Conservation (phyloP, 2,113 vertebrate genomes). For the Ondatra zibethicus region DNA sequence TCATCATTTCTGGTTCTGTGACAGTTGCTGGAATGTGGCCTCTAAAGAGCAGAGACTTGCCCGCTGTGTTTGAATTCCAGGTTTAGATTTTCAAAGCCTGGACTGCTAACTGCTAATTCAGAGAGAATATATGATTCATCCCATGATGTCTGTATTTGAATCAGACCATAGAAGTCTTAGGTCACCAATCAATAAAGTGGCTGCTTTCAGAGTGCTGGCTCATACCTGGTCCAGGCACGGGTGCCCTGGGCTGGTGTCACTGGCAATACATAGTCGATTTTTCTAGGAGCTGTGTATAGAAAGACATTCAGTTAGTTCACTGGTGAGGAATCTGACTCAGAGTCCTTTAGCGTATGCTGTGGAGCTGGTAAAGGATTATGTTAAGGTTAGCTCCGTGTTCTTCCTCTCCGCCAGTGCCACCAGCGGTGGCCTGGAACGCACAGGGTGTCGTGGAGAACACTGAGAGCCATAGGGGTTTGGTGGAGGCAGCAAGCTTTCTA, state of each 20-base stretch:
- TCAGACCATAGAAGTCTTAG: not conserved
- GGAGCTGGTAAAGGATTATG: not conserved
- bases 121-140: not conserved
- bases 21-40: not conserved
- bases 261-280: not conserved
- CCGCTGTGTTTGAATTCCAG: not conserved
- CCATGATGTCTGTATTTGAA: not conserved
- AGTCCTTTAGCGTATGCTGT: not conserved
- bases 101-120: not conserved
- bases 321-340: constrained; percentile 12
- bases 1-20: not conserved
- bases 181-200: not conserved
- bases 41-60: not conserved
- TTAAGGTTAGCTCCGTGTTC: not conserved
- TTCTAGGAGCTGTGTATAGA: not conserved
- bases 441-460: not conserved
- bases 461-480: not conserved
- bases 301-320: not conserved
- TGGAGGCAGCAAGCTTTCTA: not conserved
- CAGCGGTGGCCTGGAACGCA: not conserved
- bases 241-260: not conserved
- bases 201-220: not conserved
- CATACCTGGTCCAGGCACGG: not conserved
- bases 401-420: not conserved
- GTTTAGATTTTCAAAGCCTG: not conserved